Evolutionary conservation across 2,888 invertebrate species (phyloP), one percentile per base, ranked within the genome.

Genomic region (Hypselothyrea guttata): DNA sequence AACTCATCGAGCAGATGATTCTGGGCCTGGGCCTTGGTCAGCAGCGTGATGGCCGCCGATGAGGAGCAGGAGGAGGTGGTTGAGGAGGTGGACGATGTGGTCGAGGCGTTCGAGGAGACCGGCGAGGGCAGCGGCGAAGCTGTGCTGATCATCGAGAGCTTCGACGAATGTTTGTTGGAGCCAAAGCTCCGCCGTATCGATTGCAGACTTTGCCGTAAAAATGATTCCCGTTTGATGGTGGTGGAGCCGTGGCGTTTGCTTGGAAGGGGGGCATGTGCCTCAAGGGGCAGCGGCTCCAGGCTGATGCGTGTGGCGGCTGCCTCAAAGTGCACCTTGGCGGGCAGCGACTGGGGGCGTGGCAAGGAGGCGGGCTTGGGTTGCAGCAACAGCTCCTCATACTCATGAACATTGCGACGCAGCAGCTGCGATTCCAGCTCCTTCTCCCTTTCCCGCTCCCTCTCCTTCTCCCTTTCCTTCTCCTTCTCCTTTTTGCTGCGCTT

Each of bases 131-230:
- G 7, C 1, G 49, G 15, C 12, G 38, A 13, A n/a, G 37, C 27
- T 27, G 28, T 9, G 7, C 12, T 12, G 45, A 34, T 46, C 12
- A 55, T 53, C 30, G 69, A 30, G 3, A 53, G 13, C 45, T 72
- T 74, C 2, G 52, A 30, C 12, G 71, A 13, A 7, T 79, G 81
- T 42, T 86, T 87, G 22, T 68, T 65, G 4, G 82, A 72, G 2
- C 71, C 72, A 64, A 88, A 88, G 63, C 88, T 88, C 35, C 84
- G 79, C 0, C 88, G 79, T 62, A 88, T 86, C 4, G 87, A 86
- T 40, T 87, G 88, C 38, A 88, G 54, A 35, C 88, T 88, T 31
- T 88, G 87, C 0, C 88, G 76, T 31, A 88, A 30, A 52, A 88
- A 88, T 0, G 88, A 88, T 35, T 88, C 87, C 3, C 88, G 83